Percentiles rank a stretch among this genome's conserved stretches.
These are phyloP conservation scores for Seriola aureovittata DNA, from an alignment of 2,113 vertebrate species.

Conservation along the genomic window DNA sequence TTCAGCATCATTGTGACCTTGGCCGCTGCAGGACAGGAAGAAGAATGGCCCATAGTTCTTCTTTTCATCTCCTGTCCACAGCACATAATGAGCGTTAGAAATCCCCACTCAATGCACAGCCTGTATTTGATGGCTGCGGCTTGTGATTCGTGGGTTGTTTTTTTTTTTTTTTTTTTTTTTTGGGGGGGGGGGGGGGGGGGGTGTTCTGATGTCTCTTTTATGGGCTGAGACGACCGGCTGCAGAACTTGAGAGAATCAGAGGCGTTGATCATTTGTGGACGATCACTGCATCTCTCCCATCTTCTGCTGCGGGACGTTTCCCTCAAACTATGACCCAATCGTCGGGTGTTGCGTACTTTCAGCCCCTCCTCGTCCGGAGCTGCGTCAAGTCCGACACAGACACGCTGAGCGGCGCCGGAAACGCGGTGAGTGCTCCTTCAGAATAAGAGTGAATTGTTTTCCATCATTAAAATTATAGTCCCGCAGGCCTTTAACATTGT, in stretches of 20 bases:
- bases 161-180: too few species aligned
- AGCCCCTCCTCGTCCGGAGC: constrained; percentile 65
- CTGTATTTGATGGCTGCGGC: constrained; percentile 5
- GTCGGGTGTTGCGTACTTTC: constrained; percentile 70
- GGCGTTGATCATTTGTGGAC: not conserved
- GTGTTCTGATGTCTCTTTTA: not conserved
- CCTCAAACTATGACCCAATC: constrained; percentile 77
- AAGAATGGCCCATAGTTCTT: not conserved
- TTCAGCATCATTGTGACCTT: constrained; percentile 36
- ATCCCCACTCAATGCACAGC: not conserved
- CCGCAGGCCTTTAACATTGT: too few species aligned
- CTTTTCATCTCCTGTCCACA: not conserved
- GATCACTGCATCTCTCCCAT: constrained; percentile 7
- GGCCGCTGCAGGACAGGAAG: constrained; percentile 45
- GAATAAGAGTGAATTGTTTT: constrained; percentile 51
- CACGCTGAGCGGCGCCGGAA: constrained; percentile 18
- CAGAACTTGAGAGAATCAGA: not conserved
- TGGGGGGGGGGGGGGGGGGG: too few species aligned
- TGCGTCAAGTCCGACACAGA: not conserved
- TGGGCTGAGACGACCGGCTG: not conserved
- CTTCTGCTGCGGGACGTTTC: constrained; percentile 76
- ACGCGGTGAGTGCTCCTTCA: accelerated
- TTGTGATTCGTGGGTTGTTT: constrained; percentile 26
- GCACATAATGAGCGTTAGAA: constrained; percentile 1
- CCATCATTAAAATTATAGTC: too few species aligned